Conservation (phyloP, 2,113 vertebrate genomes). For the Corythoichthys haematopterus region DNA sequence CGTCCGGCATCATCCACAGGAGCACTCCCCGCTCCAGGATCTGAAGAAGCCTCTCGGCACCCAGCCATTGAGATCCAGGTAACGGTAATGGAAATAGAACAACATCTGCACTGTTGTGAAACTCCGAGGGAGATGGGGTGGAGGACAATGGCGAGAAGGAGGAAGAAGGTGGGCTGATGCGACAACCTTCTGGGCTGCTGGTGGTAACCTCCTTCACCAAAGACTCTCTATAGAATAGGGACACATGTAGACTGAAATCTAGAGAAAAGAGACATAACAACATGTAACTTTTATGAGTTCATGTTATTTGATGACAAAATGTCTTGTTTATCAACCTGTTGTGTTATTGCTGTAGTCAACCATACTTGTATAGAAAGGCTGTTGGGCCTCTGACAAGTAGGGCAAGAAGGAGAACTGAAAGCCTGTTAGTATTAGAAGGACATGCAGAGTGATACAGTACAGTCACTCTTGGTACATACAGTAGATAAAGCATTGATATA, state of each 20-base stretch:
- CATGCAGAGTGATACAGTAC: background rate
- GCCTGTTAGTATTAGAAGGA: conserved; percentile 66
- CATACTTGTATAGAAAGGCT: conserved; percentile 71
- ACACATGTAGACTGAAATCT: conserved; percentile 90
- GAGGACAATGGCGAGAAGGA: conserved; percentile 71
- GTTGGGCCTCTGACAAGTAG: conserved; percentile 87
- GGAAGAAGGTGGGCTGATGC: conserved; percentile 78
- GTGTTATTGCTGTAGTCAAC: conserved; percentile 82
- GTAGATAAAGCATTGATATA: too few relatives aligned
- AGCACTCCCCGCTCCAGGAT: conserved; percentile 87
- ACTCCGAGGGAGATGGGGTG: conserved; percentile 69
- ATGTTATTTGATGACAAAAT: background rate
- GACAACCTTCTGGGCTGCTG: conserved; percentile 84
- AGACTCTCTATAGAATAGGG: conserved; percentile 88
- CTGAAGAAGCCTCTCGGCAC: conserved; percentile 83
- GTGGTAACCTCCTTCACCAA: conserved; percentile 91
- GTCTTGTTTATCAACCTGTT: conserved; percentile 75
- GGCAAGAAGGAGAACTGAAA: conserved; percentile 97
- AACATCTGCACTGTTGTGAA: conserved; percentile 78
- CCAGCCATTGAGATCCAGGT: conserved; percentile 85
- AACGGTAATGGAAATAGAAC: conserved; percentile 89
- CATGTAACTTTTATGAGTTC: background rate
- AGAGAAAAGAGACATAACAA: conserved; percentile 20
- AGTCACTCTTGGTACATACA: too few relatives aligned
- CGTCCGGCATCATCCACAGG: conserved; percentile 87